Base-by-base conservation (phyloP, 2,113 vertebrate genomes). In the Chiloscyllium plagiosum region DNA sequence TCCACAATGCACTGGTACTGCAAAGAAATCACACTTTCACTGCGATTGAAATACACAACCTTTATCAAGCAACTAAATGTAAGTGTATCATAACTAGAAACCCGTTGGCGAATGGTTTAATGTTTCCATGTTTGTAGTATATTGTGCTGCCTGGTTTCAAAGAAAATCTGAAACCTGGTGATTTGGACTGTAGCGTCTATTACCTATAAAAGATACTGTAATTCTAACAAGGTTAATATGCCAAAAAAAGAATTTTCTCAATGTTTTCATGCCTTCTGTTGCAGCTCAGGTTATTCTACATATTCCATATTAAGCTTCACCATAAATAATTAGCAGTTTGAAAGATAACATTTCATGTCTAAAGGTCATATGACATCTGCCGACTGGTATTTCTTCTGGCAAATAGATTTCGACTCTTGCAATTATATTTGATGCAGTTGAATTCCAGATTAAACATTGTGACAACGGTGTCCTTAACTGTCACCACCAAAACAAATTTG, bases 341-440 rank as follows among this genome's bases (percentile, higher is more conserved):
- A 72, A 52, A 42, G 33, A 22, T 95, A 47, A 47, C 50, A 95
- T 95, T 95, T 95, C 68, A 76, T 70, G 47, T 47, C 50, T 70
- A 95, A 52, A 72, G 37, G 26, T 50, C 42, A 37, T 52, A 50
- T 72, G 50, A 72, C 50, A 47, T 95, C 37, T 72, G 94, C 42
- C 72, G 76, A 47, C 22, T 95, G 47, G 10, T 29, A 95, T 95
- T 50, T 95, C 24, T 50, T 47, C 69, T 95, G 69, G 37, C 47
- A 95, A 76, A 95, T 70, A 76, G 69, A 72, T 95, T 95, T 93
- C 68, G 50, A 47, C 37, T 95, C 68, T 76, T 47, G 68, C 47
- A 95, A 26, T 68, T 66, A 33, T 50, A 29, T 33, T 65, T 90
- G 26, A 52, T 72, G 37, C 2, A 47, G 50, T 95, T 72, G 68